Percentiles rank a stretch among this genome's conserved stretches.
Conservation (phyloP, 2,797 vertebrate species). For the Lepilemur ruficaudatus region DNA sequence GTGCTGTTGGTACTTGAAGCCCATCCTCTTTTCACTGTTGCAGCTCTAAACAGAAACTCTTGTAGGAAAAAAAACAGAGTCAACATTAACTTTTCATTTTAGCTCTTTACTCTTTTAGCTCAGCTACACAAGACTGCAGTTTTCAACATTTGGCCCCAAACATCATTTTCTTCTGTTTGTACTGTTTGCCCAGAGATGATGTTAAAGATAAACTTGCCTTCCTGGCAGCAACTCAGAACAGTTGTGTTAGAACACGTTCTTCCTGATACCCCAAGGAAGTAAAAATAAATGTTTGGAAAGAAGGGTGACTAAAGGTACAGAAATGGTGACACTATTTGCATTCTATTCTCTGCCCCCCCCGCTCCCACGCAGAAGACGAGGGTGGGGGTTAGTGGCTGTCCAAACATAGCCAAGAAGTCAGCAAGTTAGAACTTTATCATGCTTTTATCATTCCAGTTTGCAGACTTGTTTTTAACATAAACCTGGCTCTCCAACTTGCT, state of each 20-base stretch:
- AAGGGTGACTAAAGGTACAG: constrained; percentile 29
- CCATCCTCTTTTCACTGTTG: not conserved
- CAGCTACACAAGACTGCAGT: not conserved
- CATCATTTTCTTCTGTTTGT: constrained; percentile 30
- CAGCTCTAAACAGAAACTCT: constrained; percentile 25
- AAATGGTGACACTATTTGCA: not conserved
- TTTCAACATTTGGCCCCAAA: constrained; percentile 60
- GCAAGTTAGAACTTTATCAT: not conserved
- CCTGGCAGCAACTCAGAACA: constrained; percentile 31
- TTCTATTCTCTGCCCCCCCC: not conserved
- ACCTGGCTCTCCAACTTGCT: not conserved
- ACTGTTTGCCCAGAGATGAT: constrained; percentile 56
- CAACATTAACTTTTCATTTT: constrained; percentile 31
- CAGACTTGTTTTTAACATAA: not conserved
- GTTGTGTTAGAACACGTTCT: constrained; percentile 54
- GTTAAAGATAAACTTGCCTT: constrained; percentile 66
- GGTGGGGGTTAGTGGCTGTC: not conserved
- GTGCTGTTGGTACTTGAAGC: not conserved
- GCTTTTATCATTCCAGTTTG: not conserved
- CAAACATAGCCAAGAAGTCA: not conserved
- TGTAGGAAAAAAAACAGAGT: not conserved
- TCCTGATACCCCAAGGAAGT: constrained; percentile 46
- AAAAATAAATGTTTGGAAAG: constrained; percentile 61
- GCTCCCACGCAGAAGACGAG: not conserved
- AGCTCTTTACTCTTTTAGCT: constrained; percentile 24